Percentiles rank a stretch among this genome's conserved stretches.
Evolutionary conservation across 1,140 invertebrate species (phyloP).

Genomic region (Ectropis grisescens): DNA sequence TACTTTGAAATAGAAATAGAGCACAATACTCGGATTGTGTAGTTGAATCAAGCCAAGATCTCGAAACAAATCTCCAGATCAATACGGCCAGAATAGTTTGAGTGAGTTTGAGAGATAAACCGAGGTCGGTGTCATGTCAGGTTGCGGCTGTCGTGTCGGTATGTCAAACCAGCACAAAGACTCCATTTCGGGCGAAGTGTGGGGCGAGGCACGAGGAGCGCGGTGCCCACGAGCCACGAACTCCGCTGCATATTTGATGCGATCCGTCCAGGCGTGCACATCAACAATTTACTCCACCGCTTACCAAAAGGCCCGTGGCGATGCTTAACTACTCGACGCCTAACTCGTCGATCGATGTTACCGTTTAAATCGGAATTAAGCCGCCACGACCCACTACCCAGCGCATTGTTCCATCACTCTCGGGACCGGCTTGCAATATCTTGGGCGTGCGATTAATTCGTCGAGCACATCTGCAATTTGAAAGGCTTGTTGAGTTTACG

Average conservation of each 20-base stretch:
- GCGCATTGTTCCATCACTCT: constrained; percentile 19
- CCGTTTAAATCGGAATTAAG: constrained; percentile 23
- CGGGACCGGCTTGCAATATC: constrained; percentile 14
- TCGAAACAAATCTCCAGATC: too few relatives aligned
- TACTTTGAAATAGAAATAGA: too few relatives aligned
- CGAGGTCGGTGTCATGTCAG: constrained; percentile 2
- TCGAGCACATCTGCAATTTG: constrained; percentile 1
- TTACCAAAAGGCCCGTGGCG: constrained; percentile 32
- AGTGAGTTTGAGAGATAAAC: background rate
- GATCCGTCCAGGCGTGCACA: constrained; percentile 17
- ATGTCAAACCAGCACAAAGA: constrained; percentile 15
- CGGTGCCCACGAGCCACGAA: too few relatives aligned
- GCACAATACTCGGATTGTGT: too few relatives aligned
- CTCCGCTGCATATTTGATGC: constrained; percentile 52
- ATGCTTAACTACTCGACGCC: constrained; percentile 15
- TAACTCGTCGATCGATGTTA: constrained; percentile 16
- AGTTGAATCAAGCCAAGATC: too few relatives aligned
- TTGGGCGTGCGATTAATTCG: constrained; percentile 15
- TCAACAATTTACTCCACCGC: constrained; percentile 40
- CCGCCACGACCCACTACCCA: constrained; percentile 12
- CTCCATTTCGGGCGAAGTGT: constrained; percentile 17
- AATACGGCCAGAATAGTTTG: constrained; percentile 1
- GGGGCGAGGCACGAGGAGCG: constrained; percentile 10
- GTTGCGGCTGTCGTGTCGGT: constrained; percentile 10
- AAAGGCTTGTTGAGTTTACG: constrained; percentile 4